Evolutionary conservation across 2,888 invertebrate genomes (phyloP).

Genomic region (Galeruca laticollis): DNA sequence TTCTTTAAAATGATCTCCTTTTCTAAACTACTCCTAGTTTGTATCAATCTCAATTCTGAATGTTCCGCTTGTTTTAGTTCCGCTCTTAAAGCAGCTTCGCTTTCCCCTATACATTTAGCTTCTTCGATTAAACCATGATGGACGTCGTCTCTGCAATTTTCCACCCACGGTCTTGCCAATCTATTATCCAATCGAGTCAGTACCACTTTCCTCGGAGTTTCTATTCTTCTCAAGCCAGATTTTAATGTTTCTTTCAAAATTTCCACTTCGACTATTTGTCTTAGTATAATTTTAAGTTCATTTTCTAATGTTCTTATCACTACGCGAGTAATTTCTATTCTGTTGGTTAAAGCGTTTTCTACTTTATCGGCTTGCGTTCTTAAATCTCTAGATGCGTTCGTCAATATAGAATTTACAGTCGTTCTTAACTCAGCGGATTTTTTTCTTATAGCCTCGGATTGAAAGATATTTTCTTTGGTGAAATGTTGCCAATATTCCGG

Average conservation of each 20-base stretch:
- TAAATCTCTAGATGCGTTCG: constrained; percentile 83
- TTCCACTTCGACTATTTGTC: constrained; percentile 79
- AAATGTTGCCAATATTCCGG: constrained; percentile 89
- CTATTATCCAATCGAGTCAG: constrained; percentile 88
- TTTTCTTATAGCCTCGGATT: constrained; percentile 76
- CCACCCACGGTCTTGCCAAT: constrained; percentile 81
- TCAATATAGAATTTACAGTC: constrained; percentile 79
- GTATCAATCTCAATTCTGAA: constrained; percentile 69
- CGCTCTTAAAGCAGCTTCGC: constrained; percentile 74
- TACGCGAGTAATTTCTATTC: constrained; percentile 83
- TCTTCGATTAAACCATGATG: constrained; percentile 84
- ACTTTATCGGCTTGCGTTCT: constrained; percentile 86
- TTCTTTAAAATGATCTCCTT: constrained; percentile 78
- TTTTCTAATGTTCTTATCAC: constrained; percentile 78
- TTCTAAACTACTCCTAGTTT: constrained; percentile 73
- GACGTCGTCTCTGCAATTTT: constrained; percentile 85
- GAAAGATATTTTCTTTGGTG: constrained; percentile 81
- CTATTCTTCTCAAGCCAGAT: constrained; percentile 79
- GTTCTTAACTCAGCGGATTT: constrained; percentile 79
- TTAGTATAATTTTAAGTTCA: constrained; percentile 70
- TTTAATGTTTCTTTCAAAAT: constrained; percentile 78
- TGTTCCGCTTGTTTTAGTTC: constrained; percentile 77
- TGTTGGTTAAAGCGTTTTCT: constrained; percentile 80
- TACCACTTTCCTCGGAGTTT: constrained; percentile 86
- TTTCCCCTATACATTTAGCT: constrained; percentile 77